Percentiles rank a stretch among this genome's conserved stretches.
Evolutionary conservation across 2,113 vertebrate species (phyloP).

Genomic region (Crotalus tigris): DNA sequence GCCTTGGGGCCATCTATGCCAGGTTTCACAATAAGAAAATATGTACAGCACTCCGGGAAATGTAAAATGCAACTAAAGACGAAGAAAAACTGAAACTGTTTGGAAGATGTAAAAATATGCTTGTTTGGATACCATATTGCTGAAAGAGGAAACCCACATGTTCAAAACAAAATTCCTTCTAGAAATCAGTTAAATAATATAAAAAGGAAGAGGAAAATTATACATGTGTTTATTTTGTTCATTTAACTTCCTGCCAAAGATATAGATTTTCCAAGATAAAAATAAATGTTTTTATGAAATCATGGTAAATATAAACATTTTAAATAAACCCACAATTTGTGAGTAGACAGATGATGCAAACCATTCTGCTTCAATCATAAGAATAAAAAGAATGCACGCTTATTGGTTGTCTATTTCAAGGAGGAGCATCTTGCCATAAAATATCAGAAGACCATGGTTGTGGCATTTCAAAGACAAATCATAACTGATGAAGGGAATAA

Average conservation of each 20-base stretch:
- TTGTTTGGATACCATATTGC: neutral
- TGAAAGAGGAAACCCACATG: neutral
- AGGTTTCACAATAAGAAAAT: neutral
- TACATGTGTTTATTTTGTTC: neutral
- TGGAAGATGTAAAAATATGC: neutral
- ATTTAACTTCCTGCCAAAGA: neutral
- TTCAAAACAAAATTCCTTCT: neutral
- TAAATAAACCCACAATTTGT: neutral
- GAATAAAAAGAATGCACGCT: neutral
- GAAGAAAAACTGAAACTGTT: neutral
- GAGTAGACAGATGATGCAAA: neutral
- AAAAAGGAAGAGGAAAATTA: neutral
- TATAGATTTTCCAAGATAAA: neutral
- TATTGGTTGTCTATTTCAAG: neutral
- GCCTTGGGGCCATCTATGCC: neutral
- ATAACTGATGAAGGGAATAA: neutral
- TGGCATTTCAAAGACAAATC: neutral
- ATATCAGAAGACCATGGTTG: neutral
- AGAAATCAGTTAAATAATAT: neutral
- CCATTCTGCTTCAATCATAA: neutral
- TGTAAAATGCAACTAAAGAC: slow-evolving; percentile 5
- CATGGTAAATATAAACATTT: neutral
- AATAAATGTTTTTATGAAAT: neutral
- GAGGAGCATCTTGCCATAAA: neutral
- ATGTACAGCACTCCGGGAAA: neutral